Conservation (phyloP, 2,797 vertebrate species). For the Myotis findleyi region DNA sequence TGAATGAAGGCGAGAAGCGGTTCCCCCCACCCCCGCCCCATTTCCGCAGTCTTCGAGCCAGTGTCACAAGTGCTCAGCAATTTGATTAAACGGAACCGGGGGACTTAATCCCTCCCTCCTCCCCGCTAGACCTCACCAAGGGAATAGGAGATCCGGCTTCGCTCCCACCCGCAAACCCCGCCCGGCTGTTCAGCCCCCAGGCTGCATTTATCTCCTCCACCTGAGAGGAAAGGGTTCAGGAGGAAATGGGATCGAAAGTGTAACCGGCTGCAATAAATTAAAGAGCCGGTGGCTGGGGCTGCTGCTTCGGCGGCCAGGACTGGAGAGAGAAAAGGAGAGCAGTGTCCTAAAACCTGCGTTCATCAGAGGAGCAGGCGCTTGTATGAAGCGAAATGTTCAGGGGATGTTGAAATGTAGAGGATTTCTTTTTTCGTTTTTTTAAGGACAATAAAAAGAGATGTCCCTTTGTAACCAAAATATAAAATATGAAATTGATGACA, state of each 20-base stretch:
- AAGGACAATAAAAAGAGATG: not conserved
- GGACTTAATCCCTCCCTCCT: slow-evolving; percentile 29
- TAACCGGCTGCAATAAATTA: slow-evolving; percentile 84
- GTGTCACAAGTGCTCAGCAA: slow-evolving; percentile 78
- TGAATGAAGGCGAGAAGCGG: slow-evolving; percentile 54
- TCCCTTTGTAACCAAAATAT: not conserved
- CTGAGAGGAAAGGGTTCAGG: slow-evolving; percentile 75
- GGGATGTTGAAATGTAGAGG: not conserved
- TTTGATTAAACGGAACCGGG: slow-evolving; percentile 78
- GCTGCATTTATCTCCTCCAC: slow-evolving; percentile 82
- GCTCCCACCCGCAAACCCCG: slow-evolving; percentile 64
- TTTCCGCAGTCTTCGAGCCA: slow-evolving; percentile 73
- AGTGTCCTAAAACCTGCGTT: slow-evolving; percentile 76
- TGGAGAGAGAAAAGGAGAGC: slow-evolving; percentile 62
- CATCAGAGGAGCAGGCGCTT: slow-evolving; percentile 66
- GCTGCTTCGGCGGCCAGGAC: slow-evolving; percentile 61
- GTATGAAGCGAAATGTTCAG: slow-evolving; percentile 71
- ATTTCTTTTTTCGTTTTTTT: not conserved
- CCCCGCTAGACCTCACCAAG: slow-evolving; percentile 37
- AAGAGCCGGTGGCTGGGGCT: slow-evolving; percentile 63
- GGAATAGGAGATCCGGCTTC: slow-evolving; percentile 65
- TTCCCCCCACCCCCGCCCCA: slow-evolving; percentile 72
- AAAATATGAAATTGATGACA: not conserved
- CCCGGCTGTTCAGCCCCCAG: slow-evolving; percentile 50
- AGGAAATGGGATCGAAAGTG: slow-evolving; percentile 81